Conservation (phyloP, 1,140 invertebrate genomes). For the Dinoponera quadriceps region DNA sequence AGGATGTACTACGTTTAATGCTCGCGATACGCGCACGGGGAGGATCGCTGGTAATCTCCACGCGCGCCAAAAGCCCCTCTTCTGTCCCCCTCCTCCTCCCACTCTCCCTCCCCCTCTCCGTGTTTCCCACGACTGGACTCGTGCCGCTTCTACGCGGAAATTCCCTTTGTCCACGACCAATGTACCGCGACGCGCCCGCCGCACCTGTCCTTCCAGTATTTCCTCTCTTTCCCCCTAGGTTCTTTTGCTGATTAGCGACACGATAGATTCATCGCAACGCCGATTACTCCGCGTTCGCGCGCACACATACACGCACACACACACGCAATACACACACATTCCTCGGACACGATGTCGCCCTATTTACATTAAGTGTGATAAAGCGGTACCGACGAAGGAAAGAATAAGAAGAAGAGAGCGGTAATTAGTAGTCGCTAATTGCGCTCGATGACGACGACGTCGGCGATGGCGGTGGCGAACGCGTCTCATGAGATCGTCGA, state of each 20-base stretch:
- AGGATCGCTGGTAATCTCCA: slow-evolving; percentile 24
- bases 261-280: slow-evolving; percentile 58
- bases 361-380: slow-evolving; percentile 74
- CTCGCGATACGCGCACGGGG: neutral
- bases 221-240: neutral
- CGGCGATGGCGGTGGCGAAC: slow-evolving; percentile 38
- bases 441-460: slow-evolving; percentile 20
- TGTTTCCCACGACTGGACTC: neutral
- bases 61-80: neutral
- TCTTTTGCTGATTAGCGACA: slow-evolving; percentile 32
- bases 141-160: slow-evolving; percentile 1
- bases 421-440: slow-evolving; percentile 45
- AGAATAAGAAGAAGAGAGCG: neutral
- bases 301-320: too few relatives aligned
- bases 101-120: neutral
- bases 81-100: neutral
- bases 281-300: slow-evolving; percentile 66
- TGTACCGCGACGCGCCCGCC: slow-evolving; percentile 21
- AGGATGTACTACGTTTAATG: neutral
- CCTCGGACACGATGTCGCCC: slow-evolving; percentile 78
- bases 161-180: neutral
- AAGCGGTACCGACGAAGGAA: slow-evolving; percentile 57
- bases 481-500: neutral
- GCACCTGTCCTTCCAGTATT: slow-evolving; percentile 13
- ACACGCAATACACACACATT: slow-evolving; percentile 72